A percentile compares a stretch with the other conserved stretches of the same genome.
phyloP scores from a whole-genome alignment of 2,797 vertebrate genomes.

The Coendou prehensilis region DNA sequence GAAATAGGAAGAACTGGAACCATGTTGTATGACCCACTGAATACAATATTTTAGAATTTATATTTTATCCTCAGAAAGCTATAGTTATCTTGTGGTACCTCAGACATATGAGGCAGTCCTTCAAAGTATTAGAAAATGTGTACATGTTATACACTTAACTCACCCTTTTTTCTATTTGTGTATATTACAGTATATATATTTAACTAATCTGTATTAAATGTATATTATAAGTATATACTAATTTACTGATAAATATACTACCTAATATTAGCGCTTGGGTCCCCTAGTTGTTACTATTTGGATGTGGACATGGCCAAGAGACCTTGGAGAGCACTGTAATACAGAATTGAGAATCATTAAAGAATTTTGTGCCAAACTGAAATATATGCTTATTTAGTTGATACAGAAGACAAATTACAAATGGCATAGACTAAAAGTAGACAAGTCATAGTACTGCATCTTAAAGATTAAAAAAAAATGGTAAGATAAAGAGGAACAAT shows the following conservation, averaged over 20 bases:
- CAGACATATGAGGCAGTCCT: not conserved
- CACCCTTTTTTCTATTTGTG: not conserved
- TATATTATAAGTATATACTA: not conserved
- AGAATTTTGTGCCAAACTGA: not conserved
- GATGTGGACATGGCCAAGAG: not conserved
- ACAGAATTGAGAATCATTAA: not conserved
- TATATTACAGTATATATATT: not conserved
- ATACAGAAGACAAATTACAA: not conserved
- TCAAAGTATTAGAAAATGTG: conserved; percentile 37
- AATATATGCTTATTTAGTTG: not conserved
- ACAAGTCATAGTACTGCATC: not conserved
- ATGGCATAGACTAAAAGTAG: not conserved
- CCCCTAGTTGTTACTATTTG: not conserved
- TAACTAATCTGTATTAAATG: not conserved
- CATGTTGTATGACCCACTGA: not conserved
- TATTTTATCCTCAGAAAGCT: conserved; percentile 36
- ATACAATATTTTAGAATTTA: conserved; percentile 1
- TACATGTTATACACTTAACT: not conserved
- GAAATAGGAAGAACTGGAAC: conserved; percentile 5
- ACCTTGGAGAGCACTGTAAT: not conserved
- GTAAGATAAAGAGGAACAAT: not conserved
- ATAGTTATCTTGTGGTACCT: not conserved
- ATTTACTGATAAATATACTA: conserved; percentile 7
- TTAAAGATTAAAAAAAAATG: not conserved
- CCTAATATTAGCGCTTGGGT: not conserved